Conservation (phyloP, 2,888 invertebrate species). For the Drosophila monieri region DNA sequence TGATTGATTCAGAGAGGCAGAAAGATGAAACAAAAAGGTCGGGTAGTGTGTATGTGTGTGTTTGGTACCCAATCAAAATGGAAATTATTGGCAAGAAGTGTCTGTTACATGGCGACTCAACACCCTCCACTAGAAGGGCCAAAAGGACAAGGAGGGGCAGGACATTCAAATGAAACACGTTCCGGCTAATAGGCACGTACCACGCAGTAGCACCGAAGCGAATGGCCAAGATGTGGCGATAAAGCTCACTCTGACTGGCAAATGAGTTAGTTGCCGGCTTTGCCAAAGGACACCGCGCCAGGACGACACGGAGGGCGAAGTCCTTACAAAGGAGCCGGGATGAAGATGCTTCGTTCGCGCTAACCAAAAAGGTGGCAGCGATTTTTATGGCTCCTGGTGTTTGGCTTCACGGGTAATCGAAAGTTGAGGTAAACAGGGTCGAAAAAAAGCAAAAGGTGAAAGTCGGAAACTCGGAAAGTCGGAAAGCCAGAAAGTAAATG, state of each 20-base stretch:
- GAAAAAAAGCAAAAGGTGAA: background rate
- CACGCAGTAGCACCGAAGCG: conserved; percentile 39
- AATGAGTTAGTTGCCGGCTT: conserved; percentile 41
- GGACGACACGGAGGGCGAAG: background rate
- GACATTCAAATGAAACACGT: conserved; percentile 66
- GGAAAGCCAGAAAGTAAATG: conserved; percentile 17
- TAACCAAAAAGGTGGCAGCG: conserved; percentile 18
- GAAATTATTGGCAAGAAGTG: conserved; percentile 43
- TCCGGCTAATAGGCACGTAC: conserved; percentile 70
- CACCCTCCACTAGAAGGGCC: background rate
- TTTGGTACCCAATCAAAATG: conserved; percentile 36
- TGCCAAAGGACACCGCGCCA: conserved; percentile 3
- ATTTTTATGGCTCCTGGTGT: conserved; percentile 35
- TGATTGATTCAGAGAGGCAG: conserved; percentile 56
- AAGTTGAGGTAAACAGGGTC: conserved; percentile 27
- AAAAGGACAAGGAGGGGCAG: background rate
- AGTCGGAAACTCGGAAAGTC: conserved; percentile 2
- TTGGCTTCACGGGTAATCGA: conserved; percentile 42
- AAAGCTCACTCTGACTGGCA: conserved; percentile 39
- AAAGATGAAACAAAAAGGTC: conserved; percentile 26
- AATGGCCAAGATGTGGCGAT: conserved; percentile 40
- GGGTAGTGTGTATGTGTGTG: background rate
- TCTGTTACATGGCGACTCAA: conserved; percentile 30
- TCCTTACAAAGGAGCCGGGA: conserved; percentile 7
- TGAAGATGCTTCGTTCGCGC: conserved; percentile 24